Evolutionary conservation across 2,113 vertebrate genomes (phyloP), one percentile per base, ranked within the genome.

Genomic region (Tachysurus fulvidraco): DNA sequence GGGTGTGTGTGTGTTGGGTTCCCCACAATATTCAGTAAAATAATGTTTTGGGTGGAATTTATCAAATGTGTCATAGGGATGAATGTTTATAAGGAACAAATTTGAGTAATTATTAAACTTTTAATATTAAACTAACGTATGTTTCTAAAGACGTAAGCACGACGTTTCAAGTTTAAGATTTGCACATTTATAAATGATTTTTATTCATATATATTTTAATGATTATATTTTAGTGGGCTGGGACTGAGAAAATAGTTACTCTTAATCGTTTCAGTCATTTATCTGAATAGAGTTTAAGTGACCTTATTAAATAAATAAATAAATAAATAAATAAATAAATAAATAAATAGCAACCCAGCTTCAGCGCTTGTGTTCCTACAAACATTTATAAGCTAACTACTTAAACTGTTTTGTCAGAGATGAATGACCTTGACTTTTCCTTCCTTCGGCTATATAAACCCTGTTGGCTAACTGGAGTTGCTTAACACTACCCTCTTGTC

Each of bases 401-500:
- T 80, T 44, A 12, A 36, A 50, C 74, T 16, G 81, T 55, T 83
- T 80, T 60, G 81, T 64, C 77, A 30, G 88, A 76, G 77, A 85
- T 85, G 60, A 85, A 87, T 77, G 83, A 54, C 44, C 60, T 78
- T 73, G n/a, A 44, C 54, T 80, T 77, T 83, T 60, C 77, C 25
- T 67, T 87, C 52, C 46, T 71, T 60, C 57, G 19, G 17, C 55
- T 9, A 7, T 23, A 6, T 30, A 14, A 59, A 81, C 19, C 36
- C 36, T 81, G 21, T 23, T 52, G 81, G 81, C 46, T 69, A 5
- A 19, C n/a, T 50, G 17, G 11, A 21, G 17, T 54, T 30, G n/a
- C 55, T 81, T 83, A 83, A 83, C 44, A 69, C 81, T 87, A 50
- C 55, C 69, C 81, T 85, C 81, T 87, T 60, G 52, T 80, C 65